Conservation (phyloP, 2,797 vertebrate genomes). For the Leucoraja ocellata region DNA sequence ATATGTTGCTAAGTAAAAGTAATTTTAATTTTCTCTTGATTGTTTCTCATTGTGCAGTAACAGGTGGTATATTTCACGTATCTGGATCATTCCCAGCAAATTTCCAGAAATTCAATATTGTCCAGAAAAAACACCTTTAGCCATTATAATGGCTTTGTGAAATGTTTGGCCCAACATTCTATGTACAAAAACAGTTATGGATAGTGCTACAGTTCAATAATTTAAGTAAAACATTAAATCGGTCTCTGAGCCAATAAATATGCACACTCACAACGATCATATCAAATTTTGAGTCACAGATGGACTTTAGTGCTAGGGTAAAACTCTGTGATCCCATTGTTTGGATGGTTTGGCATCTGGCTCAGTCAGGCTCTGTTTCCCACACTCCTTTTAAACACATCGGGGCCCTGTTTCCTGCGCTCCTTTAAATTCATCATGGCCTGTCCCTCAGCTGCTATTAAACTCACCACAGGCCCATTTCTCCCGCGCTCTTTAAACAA, state of each 20-base stretch:
- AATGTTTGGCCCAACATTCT: not conserved
- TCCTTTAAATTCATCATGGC: no score
- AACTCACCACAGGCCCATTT: no score
- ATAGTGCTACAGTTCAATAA: not conserved
- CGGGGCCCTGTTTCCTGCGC: no score
- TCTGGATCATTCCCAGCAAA: not conserved
- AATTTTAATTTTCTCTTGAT: not conserved
- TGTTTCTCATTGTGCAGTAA: not conserved
- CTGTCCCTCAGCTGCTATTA: no score
- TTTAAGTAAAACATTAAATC: not conserved
- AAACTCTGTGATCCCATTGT: no score
- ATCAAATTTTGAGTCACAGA: not conserved
- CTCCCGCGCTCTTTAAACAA: no score
- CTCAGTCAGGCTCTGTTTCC: no score
- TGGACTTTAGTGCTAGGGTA: not conserved
- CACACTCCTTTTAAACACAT: no score
- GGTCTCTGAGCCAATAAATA: not conserved
- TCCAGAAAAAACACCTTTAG: not conserved
- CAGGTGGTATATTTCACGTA: not conserved
- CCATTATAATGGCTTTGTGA: not conserved
- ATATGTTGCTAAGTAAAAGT: not conserved
- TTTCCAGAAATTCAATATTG: not conserved
- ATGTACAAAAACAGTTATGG: not conserved
- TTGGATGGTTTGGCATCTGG: no score
- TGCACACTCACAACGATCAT: not conserved